phyloP scores from a whole-genome alignment of 2,888 invertebrate genomes.

The Xylocampa areola region DNA sequence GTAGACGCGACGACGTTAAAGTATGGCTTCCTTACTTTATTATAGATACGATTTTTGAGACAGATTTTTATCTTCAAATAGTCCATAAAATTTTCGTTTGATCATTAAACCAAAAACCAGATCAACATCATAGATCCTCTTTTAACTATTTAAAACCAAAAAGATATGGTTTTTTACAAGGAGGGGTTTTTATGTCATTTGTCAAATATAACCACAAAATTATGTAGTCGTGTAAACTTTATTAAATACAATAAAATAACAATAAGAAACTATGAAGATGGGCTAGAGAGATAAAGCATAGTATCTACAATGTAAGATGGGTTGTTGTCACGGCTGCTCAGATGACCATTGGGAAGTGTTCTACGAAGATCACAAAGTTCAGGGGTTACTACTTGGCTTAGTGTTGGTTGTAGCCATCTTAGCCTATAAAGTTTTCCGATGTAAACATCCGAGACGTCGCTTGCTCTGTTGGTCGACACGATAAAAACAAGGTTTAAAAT shows the following conservation, averaged over 20 bases:
- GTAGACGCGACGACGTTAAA: too few species aligned
- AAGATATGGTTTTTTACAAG: slow-evolving; percentile 2
- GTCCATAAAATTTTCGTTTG: too few species aligned
- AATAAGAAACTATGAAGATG: slow-evolving; percentile 13
- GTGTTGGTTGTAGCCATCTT: slow-evolving; percentile 61
- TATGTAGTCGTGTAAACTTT: slow-evolving; percentile 9
- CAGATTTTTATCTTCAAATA: too few species aligned
- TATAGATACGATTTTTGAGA: too few species aligned
- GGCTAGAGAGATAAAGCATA: slow-evolving; percentile 20
- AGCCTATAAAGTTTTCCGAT: slow-evolving; percentile 67
- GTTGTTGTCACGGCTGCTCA: slow-evolving; percentile 63
- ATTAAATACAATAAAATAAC: slow-evolving; percentile 11
- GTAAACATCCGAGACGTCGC: slow-evolving; percentile 61
- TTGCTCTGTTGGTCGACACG: slow-evolving; percentile 40
- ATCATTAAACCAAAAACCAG: neutral
- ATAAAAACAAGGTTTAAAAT: slow-evolving; percentile 18
- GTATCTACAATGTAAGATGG: slow-evolving; percentile 56
- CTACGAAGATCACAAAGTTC: slow-evolving; percentile 60
- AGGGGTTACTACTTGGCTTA: slow-evolving; percentile 62
- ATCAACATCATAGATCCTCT: slow-evolving; percentile 9
- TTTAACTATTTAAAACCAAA: neutral
- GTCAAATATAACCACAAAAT: slow-evolving; percentile 17
- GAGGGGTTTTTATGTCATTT: slow-evolving; percentile 2
- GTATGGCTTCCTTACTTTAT: too few species aligned
- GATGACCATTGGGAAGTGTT: slow-evolving; percentile 60